These are phyloP conservation scores for Agrochola lychnidis DNA, from an alignment of 2,888 invertebrate species.

Conservation along the genomic window DNA sequence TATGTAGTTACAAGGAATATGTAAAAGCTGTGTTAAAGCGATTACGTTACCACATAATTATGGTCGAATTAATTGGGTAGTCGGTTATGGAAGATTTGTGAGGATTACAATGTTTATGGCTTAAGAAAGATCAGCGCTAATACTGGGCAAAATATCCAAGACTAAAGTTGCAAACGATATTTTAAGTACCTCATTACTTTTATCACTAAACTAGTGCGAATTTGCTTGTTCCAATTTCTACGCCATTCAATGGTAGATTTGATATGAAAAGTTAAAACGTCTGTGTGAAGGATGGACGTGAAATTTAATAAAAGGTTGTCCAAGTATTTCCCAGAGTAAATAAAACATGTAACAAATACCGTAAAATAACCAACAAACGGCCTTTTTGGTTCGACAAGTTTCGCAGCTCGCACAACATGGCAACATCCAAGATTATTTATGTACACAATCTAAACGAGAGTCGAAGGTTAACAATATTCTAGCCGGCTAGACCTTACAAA, in stretches of 20 bases:
- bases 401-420: not conserved
- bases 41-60: conserved; percentile 43
- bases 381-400: conserved; percentile 3
- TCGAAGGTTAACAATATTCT: conserved; percentile 30
- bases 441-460: conserved; percentile 43
- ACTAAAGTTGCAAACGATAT: conserved; percentile 3
- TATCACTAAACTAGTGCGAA: not conserved
- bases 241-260: not conserved
- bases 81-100: conserved; percentile 43
- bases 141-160: not conserved
- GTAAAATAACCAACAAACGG: conserved; percentile 29
- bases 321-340: not conserved
- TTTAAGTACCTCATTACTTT: not conserved
- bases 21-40: conserved; percentile 31
- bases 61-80: conserved; percentile 35
- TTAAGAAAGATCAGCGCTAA: conserved; percentile 9
- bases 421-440: conserved; percentile 44
- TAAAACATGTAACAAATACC: not conserved
- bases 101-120: conserved; percentile 16
- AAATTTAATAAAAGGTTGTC: not conserved
- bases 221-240: not conserved
- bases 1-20: not conserved
- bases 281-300: not conserved
- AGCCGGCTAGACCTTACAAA: conserved; percentile 29
- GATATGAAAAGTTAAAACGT: not conserved